A percentile compares a stretch with the other conserved stretches of the same genome.
Conservation (phyloP, 2,888 invertebrate genomes). For the Rhyacophila evoluta region DNA sequence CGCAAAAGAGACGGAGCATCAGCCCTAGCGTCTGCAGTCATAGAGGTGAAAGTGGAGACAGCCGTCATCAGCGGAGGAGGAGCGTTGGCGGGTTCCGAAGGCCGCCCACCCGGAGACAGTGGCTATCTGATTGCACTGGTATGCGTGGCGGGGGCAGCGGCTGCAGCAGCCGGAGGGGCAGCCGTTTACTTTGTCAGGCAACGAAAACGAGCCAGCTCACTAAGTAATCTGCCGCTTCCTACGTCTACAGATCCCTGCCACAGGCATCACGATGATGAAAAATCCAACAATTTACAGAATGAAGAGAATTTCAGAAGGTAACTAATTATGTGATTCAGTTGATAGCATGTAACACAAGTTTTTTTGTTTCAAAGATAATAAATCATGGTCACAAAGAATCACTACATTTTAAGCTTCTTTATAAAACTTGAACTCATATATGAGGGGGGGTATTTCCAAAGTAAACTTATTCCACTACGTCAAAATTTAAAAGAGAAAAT, state of each 20-base stretch:
- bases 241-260: conserved; percentile 73
- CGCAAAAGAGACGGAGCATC: conserved; percentile 70
- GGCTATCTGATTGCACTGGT: conserved; percentile 64
- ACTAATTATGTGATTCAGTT: too few species aligned
- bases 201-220: conserved; percentile 66
- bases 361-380: too few species aligned
- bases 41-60: conserved; percentile 83
- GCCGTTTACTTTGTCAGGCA: conserved; percentile 71
- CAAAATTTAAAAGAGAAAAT: too few species aligned
- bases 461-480: too few species aligned
- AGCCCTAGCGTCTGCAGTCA: conserved; percentile 77
- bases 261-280: conserved; percentile 79
- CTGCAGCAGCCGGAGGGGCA: conserved; percentile 64
- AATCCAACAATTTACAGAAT: conserved; percentile 91
- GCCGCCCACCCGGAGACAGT: conserved; percentile 57
- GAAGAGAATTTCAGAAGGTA: conserved; percentile 85
- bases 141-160: conserved; percentile 63
- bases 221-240: conserved; percentile 69
- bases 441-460: too few species aligned
- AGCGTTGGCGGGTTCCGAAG: conserved; percentile 56
- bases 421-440: too few species aligned
- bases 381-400: too few species aligned
- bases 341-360: too few species aligned
- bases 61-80: conserved; percentile 72
- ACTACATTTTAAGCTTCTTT: too few species aligned